Conservation (phyloP, 2,113 vertebrate species). For the Puntigrus tetrazona region DNA sequence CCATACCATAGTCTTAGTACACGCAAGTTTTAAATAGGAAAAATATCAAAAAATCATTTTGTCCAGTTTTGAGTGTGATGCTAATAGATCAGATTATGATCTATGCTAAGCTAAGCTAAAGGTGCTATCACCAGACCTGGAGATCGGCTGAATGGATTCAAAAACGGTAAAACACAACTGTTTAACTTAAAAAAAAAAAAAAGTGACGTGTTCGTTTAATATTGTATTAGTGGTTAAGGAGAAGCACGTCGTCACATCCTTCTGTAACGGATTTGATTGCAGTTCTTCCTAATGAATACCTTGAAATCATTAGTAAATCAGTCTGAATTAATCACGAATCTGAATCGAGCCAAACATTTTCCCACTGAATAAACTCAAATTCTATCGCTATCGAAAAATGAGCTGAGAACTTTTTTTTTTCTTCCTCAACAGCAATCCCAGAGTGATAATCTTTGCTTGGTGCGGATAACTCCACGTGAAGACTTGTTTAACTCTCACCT, state of each 20-base stretch:
- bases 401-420: conserved; percentile 14
- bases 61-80: too few relatives aligned
- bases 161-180: too few relatives aligned
- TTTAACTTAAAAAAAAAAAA: too few relatives aligned
- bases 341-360: not conserved
- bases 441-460: conserved; percentile 82
- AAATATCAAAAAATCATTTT: too few relatives aligned
- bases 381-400: not conserved
- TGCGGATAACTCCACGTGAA: conserved; percentile 81
- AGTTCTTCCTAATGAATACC: not conserved
- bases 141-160: too few relatives aligned
- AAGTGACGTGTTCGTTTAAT: too few relatives aligned
- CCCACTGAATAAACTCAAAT: not conserved
- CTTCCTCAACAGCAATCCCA: conserved; percentile 32
- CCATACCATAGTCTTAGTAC: too few relatives aligned
- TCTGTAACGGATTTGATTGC: not conserved
- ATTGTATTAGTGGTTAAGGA: not conserved
- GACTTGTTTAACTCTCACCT: conserved; percentile 82
- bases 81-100: too few relatives aligned
- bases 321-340: not conserved
- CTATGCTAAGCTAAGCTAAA: too few relatives aligned
- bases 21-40: too few relatives aligned
- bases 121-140: too few relatives aligned
- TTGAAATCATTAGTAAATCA: not conserved
- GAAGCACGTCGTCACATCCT: not conserved